Evolutionary conservation across 2,888 invertebrate species (phyloP).

Genomic region (Asteroscopus sphinx): DNA sequence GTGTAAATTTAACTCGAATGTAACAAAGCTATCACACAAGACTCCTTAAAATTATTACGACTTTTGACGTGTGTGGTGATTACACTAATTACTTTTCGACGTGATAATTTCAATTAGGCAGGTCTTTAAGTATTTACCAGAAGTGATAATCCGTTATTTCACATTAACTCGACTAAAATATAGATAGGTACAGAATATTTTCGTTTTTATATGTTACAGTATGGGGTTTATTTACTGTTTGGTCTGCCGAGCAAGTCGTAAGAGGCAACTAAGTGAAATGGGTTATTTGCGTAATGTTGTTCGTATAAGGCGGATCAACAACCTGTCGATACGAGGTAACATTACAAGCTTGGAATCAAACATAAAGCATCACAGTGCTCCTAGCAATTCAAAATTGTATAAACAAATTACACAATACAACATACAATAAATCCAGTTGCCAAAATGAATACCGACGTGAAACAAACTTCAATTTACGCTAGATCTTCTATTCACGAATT

Average conservation of each 20-base stretch:
- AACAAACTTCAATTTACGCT: conserved; percentile 31
- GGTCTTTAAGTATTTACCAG: conserved; percentile 10
- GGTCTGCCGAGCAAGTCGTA: conserved; percentile 3
- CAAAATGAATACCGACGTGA: conserved; percentile 23
- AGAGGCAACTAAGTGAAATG: not conserved
- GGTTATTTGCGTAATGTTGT: conserved; percentile 2
- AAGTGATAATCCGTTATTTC: conserved; percentile 25
- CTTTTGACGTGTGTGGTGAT: conserved; percentile 38
- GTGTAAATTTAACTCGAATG: conserved; percentile 30
- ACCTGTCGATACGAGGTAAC: not conserved
- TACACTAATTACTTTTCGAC: conserved; percentile 48
- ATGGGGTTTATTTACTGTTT: conserved; percentile 10
- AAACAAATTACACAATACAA: conserved; percentile 23
- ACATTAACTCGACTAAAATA: conserved; percentile 11
- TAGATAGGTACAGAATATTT: conserved; percentile 16
- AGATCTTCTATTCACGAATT: conserved; percentile 13
- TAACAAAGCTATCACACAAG: conserved; percentile 41
- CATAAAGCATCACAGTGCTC: too few species aligned
- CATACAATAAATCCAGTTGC: conserved; percentile 16
- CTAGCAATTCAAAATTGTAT: conserved; percentile 5
- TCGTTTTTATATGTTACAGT: conserved; percentile 13
- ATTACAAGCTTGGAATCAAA: not conserved
- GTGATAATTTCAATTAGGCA: conserved; percentile 46
- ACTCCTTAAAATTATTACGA: conserved; percentile 34
- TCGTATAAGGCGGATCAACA: not conserved